Evolutionary conservation across 1,140 invertebrate genomes (phyloP).

Genomic region (Drosophila ananassae): DNA sequence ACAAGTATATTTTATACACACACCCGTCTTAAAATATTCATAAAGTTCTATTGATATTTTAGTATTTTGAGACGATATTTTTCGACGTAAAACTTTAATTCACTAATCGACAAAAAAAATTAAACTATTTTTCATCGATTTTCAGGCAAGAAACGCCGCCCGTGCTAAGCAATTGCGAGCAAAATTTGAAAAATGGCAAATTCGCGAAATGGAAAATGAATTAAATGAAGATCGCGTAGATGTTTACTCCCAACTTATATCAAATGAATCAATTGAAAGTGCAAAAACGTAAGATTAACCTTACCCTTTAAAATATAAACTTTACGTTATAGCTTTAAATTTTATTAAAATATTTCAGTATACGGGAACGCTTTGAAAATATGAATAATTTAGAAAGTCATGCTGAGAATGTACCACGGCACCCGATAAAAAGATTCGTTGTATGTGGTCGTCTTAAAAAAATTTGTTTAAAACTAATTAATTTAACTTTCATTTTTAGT

Average conservation of each 20-base stretch:
- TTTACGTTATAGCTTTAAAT: background rate
- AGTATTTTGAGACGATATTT: too few relatives aligned
- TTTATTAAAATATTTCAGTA: slow-evolving; percentile 84
- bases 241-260: slow-evolving; percentile 84
- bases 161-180: slow-evolving; percentile 93
- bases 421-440: slow-evolving; percentile 94
- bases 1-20: too few relatives aligned
- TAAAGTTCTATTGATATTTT: too few relatives aligned
- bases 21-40: too few relatives aligned
- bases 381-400: slow-evolving; percentile 86
- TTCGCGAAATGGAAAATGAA: slow-evolving; percentile 87
- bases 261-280: slow-evolving; percentile 89
- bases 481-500: background rate
- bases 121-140: background rate
- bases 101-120: too few relatives aligned
- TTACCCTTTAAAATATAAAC: background rate
- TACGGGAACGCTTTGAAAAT: slow-evolving; percentile 93
- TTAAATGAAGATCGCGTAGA: slow-evolving; percentile 73
- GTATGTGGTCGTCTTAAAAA: slow-evolving; percentile 85
- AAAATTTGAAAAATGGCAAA: slow-evolving; percentile 96
- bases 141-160: slow-evolving; percentile 90
- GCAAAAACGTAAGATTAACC: slow-evolving; percentile 86
- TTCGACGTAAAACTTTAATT: too few relatives aligned
- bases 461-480: background rate
- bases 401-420: slow-evolving; percentile 85